These are phyloP conservation scores for Epinotia bilunana DNA, from an alignment of 2,888 invertebrate genomes.

Conservation along the genomic window DNA sequence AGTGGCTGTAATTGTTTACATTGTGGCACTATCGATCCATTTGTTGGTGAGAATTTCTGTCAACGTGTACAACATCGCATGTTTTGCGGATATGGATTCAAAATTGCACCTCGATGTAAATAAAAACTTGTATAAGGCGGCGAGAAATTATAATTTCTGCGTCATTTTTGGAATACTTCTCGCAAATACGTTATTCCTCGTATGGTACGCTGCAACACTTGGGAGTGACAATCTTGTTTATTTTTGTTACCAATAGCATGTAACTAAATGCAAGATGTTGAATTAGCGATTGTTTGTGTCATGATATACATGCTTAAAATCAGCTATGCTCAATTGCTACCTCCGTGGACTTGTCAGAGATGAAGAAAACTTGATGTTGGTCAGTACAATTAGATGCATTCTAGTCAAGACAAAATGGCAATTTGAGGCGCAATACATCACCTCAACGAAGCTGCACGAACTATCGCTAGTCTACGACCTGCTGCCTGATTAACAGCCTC, in stretches of 20 bases:
- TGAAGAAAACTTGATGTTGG: background rate
- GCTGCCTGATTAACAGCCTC: constrained; percentile 59
- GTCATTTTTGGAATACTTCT: background rate
- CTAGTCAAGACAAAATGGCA: background rate
- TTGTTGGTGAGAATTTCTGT: background rate
- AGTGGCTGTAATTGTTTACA: background rate
- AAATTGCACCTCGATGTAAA: background rate
- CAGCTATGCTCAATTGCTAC: background rate
- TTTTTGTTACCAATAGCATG: background rate
- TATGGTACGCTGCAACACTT: background rate
- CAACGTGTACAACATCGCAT: background rate
- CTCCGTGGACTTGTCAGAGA: background rate
- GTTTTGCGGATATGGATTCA: constrained; percentile 8
- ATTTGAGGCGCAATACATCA: background rate
- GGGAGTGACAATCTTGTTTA: background rate
- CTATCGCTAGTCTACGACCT: constrained; percentile 56
- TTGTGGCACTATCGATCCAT: background rate
- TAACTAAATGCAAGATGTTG: background rate
- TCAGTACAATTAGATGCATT: background rate
- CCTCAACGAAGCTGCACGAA: background rate
- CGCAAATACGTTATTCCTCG: background rate
- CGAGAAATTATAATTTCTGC: background rate
- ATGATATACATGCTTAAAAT: constrained; percentile 4
- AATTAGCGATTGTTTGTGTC: background rate
- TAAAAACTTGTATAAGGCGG: background rate